Evolutionary conservation across 2,797 vertebrate genomes (phyloP).

Genomic region (Pipistrellus pipistrellus): DNA sequence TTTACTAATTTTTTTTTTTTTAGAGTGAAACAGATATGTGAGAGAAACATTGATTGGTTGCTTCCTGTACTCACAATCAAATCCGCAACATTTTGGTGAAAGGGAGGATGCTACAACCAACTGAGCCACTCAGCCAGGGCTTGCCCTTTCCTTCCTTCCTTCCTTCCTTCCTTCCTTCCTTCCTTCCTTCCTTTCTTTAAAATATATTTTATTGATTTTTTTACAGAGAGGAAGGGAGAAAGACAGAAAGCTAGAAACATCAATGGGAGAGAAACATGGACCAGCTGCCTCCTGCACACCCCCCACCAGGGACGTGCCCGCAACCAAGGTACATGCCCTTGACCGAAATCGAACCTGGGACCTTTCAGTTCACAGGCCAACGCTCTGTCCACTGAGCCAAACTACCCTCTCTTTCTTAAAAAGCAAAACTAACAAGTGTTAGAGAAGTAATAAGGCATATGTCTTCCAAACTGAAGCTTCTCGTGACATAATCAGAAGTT

Average conservation of each 20-base stretch:
- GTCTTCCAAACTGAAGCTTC: constrained; percentile 14
- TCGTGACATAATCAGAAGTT: not conserved
- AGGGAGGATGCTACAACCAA: not conserved
- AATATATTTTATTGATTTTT: no score
- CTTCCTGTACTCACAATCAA: not conserved
- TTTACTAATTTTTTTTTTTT: not conserved
- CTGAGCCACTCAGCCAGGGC: not conserved
- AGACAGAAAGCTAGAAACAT: no score
- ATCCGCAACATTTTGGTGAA: not conserved
- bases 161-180: no score
- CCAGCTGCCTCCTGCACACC: no score
- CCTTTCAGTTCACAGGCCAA: no score
- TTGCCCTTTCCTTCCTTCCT: not conserved
- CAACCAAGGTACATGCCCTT: no score
- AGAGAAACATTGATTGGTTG: not conserved
- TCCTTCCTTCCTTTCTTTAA: no score
- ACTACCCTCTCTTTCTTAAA: not conserved
- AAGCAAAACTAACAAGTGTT: constrained; percentile 37
- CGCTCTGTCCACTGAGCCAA: no score
- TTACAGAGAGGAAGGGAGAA: no score
- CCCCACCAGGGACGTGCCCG: no score
- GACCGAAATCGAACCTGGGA: no score
- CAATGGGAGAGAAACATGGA: no score
- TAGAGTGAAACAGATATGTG: not conserved
- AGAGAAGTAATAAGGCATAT: not conserved